Percentiles rank a stretch among this genome's conserved stretches.
phyloP scores from a whole-genome alignment of 2,888 invertebrate genomes.

The Synanthedon tipuliformis region DNA sequence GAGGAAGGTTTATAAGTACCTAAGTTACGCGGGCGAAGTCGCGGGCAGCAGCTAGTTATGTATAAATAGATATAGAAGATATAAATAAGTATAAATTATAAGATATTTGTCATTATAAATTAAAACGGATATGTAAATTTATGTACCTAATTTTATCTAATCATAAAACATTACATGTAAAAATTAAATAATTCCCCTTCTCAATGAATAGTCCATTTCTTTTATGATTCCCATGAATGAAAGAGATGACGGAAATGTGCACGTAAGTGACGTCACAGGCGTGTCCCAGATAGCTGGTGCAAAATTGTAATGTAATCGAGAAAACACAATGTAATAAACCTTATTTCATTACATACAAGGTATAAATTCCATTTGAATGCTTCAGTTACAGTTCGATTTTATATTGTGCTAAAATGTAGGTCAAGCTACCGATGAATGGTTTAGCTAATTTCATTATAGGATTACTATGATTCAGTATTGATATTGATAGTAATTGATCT shows the following conservation, averaged over 20 bases:
- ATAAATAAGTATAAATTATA: too few species aligned
- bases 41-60: too few species aligned
- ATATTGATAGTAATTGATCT: too few species aligned
- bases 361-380: neutral
- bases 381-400: neutral
- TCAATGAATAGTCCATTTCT: neutral
- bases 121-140: too few species aligned
- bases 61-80: too few species aligned
- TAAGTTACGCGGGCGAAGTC: too few species aligned
- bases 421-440: constrained; percentile 26
- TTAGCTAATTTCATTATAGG: constrained; percentile 1
- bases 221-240: neutral
- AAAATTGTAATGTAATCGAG: constrained; percentile 11
- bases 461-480: too few species aligned
- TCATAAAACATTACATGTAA: too few species aligned
- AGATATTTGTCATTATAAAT: too few species aligned
- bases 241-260: neutral
- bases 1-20: too few species aligned
- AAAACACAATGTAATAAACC: neutral
- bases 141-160: too few species aligned
- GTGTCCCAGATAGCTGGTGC: constrained; percentile 17
- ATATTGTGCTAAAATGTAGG: constrained; percentile 16
- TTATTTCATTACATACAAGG: neutral
- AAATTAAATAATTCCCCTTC: too few species aligned
- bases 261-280: neutral